Evolutionary conservation across 2,113 vertebrate genomes (phyloP).

Genomic region (Rana temporaria): DNA sequence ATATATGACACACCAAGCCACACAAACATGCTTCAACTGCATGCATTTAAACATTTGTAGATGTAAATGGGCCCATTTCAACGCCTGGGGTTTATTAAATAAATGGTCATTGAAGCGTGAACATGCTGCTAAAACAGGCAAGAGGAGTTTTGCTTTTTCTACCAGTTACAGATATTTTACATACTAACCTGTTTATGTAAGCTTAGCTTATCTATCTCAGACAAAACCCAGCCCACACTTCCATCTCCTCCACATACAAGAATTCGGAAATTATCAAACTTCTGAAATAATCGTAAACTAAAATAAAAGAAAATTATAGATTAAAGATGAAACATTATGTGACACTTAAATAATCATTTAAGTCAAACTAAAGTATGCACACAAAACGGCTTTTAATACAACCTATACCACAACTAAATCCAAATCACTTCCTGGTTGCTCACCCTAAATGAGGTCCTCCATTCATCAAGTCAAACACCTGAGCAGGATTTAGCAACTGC

Average conservation of each 20-base stretch:
- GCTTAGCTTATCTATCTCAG: conserved; percentile 96
- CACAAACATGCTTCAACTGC: too few species aligned
- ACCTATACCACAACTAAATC: neutral
- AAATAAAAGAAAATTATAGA: conserved; percentile 59
- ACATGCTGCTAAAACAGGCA: neutral
- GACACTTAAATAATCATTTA: neutral
- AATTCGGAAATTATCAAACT: conserved; percentile 98
- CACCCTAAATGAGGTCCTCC: conserved; percentile 97
- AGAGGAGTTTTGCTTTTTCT: too few species aligned
- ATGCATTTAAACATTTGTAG: too few species aligned
- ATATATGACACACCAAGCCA: too few species aligned
- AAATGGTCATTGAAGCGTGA: too few species aligned
- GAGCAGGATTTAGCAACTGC: conserved; percentile 96
- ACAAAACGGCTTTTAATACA: too few species aligned
- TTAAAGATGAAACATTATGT: neutral
- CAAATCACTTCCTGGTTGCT: neutral
- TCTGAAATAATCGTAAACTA: conserved; percentile 96
- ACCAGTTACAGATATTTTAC: neutral
- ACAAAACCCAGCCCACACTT: conserved; percentile 97
- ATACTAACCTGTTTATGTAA: conserved; percentile 92
- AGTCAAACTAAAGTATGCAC: neutral
- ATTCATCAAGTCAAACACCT: conserved; percentile 98
- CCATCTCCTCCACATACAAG: conserved; percentile 97
- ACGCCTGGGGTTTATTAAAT: too few species aligned
- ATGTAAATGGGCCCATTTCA: too few species aligned